These are phyloP conservation scores for Lophotis ruficrista DNA, from an alignment of 2,113 vertebrate genomes.

Conservation along the genomic window DNA sequence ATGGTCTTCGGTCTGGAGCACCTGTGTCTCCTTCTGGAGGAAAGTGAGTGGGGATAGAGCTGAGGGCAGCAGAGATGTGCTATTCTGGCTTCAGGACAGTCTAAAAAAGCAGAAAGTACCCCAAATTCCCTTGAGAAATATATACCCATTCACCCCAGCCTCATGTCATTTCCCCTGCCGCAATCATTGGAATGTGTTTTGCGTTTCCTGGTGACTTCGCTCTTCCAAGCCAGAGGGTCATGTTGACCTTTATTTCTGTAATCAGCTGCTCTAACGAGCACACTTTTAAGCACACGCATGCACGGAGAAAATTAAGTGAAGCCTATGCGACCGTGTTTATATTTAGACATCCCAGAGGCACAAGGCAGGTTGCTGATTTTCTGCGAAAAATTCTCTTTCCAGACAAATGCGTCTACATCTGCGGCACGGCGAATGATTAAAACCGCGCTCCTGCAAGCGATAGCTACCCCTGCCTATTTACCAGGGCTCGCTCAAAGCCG, in stretches of 20 bases:
- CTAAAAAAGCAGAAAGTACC: accelerated
- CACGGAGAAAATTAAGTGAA: accelerated
- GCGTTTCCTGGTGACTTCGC: neutral
- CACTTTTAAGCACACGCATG: neutral
- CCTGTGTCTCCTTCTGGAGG: neutral
- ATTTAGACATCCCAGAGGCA: neutral
- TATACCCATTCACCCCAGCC: neutral
- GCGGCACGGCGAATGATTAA: neutral
- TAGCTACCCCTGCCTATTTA: neutral
- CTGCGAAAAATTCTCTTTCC: neutral
- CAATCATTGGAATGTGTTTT: accelerated
- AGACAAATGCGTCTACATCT: neutral
- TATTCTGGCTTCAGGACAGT: neutral
- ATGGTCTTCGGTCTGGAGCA: accelerated
- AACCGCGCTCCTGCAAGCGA: neutral
- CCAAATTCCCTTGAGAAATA: neutral
- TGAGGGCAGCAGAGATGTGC: neutral
- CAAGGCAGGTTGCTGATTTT: neutral
- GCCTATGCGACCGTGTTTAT: neutral
- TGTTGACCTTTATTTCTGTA: neutral
- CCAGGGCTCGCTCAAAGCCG: neutral
- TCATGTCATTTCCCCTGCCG: neutral
- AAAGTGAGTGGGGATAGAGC: accelerated
- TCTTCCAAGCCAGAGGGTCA: neutral
- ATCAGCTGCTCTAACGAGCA: neutral